A percentile compares a stretch with the other conserved stretches of the same genome.
These are phyloP conservation scores for Salminus brasiliensis DNA, from an alignment of 2,113 vertebrate genomes.

Conservation along the genomic window DNA sequence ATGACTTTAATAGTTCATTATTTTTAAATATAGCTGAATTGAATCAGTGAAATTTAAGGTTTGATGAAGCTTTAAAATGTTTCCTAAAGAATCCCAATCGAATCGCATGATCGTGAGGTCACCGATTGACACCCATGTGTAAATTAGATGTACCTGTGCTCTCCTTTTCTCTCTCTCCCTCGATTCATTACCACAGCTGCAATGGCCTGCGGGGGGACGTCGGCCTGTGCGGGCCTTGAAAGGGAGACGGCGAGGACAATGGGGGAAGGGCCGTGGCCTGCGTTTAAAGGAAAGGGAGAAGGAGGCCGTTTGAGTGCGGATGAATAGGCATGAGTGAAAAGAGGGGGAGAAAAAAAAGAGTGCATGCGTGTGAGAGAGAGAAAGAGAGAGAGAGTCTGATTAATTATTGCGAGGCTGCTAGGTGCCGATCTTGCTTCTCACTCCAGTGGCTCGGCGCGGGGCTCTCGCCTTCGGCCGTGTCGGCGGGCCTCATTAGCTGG, in stretches of 20 bases:
- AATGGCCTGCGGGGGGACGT: neutral
- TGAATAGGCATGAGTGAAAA: slow-evolving; percentile 81
- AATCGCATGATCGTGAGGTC: neutral
- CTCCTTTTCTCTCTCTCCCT: neutral
- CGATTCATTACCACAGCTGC: slow-evolving; percentile 37
- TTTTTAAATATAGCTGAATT: neutral
- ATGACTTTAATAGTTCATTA: too few species aligned
- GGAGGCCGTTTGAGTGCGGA: slow-evolving; percentile 77
- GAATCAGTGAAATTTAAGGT: neutral
- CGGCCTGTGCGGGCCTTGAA: slow-evolving; percentile 34
- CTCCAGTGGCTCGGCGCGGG: slow-evolving; percentile 85
- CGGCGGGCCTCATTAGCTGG: slow-evolving; percentile 93
- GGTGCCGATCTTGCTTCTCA: slow-evolving; percentile 92
- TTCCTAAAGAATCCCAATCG: neutral
- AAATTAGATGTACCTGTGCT: slow-evolving; percentile 22
- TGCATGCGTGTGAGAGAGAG: neutral
- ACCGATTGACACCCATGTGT: neutral
- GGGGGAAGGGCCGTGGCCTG: slow-evolving; percentile 14
- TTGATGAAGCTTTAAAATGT: neutral
- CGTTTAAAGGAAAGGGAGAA: slow-evolving; percentile 33
- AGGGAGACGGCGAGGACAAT: slow-evolving; percentile 41
- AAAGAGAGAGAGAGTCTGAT: slow-evolving; percentile 72
- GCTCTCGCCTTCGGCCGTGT: slow-evolving; percentile 92
- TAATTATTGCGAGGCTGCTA: slow-evolving; percentile 92
- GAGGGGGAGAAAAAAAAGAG: slow-evolving; percentile 38